phyloP scores from a whole-genome alignment of 2,113 vertebrate genomes.

The Butorides virescens region DNA sequence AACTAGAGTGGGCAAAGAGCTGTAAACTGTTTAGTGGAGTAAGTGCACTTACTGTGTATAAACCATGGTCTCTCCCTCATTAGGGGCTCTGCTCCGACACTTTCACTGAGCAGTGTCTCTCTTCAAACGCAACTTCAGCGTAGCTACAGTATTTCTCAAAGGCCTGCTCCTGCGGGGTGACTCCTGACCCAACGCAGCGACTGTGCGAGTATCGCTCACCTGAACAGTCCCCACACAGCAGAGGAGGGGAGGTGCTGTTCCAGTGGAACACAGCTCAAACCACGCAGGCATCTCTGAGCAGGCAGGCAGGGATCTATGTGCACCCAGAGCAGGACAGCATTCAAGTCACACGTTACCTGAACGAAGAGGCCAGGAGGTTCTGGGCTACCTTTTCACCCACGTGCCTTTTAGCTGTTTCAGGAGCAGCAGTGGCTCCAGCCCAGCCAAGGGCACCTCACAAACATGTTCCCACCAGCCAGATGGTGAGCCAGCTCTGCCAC shows the following conservation, averaged over 20 bases:
- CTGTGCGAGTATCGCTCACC: background rate
- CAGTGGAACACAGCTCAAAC: background rate
- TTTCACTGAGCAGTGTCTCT: background rate
- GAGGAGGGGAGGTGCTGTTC: background rate
- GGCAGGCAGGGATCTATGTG: background rate
- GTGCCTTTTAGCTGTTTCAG: background rate
- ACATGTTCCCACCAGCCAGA: background rate
- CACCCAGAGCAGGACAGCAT: background rate
- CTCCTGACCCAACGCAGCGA: background rate
- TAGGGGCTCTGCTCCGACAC: background rate
- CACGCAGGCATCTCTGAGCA: accelerated
- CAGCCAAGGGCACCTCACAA: accelerated
- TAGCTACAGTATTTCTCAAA: background rate
- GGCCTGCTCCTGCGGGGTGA: background rate
- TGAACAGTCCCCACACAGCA: background rate
- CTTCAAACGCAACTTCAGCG: background rate
- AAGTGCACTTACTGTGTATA: background rate
- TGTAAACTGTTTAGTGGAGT: background rate
- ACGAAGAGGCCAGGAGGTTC: background rate
- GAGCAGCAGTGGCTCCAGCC: background rate
- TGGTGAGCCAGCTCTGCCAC: background rate
- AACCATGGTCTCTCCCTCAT: background rate
- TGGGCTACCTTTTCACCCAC: background rate
- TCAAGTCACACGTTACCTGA: accelerated
- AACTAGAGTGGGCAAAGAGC: background rate